Conservation (phyloP, 2,888 invertebrate species). For the Plebejus melissa region DNA sequence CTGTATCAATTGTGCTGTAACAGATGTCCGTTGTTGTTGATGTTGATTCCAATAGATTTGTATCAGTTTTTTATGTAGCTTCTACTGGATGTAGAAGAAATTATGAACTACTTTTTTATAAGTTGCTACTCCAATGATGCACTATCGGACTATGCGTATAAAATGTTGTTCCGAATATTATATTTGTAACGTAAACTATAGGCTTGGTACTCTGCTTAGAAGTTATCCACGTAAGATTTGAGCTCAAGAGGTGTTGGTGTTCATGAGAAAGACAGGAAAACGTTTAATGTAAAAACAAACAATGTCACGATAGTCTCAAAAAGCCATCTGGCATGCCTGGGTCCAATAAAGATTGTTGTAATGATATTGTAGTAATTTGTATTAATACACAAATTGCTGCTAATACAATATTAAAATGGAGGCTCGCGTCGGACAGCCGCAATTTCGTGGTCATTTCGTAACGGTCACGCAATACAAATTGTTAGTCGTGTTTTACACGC, state of each 20-base stretch:
- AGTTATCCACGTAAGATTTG: no score
- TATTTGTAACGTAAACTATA: no score
- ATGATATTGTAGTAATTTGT: constrained; percentile 8
- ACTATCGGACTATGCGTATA: no score
- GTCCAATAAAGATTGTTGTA: background rate
- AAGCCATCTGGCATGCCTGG: background rate
- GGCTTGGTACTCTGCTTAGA: no score
- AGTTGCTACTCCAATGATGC: no score
- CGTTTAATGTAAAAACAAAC: background rate
- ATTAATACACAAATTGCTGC: constrained; percentile 17
- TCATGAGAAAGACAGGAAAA: no score
- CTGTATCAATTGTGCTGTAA: background rate
- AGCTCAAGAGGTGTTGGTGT: no score
- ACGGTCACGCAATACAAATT: constrained; percentile 17
- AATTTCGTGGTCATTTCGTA: background rate
- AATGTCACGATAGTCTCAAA: background rate
- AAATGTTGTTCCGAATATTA: no score
- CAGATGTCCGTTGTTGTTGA: background rate
- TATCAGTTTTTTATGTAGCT: background rate
- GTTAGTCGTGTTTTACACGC: background rate
- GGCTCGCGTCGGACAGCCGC: background rate
- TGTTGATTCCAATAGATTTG: background rate
- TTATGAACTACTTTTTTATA: background rate
- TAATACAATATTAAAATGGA: constrained; percentile 23
- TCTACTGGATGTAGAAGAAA: background rate